Base-by-base conservation (phyloP, 2,888 invertebrate species). In the Sepioteuthis lessoniana region DNA sequence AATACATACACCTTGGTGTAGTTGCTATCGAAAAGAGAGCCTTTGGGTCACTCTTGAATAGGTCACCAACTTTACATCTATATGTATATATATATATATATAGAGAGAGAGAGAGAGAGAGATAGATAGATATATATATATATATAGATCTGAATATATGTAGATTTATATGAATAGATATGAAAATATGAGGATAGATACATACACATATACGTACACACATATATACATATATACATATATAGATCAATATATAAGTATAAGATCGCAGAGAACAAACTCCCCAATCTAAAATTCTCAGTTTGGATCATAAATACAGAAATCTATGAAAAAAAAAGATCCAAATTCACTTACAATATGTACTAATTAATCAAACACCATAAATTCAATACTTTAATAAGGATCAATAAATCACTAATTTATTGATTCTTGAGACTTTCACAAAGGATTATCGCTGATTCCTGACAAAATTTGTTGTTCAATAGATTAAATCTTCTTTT, bases 331-430 rank as follows among this genome's bases (percentile, higher is more conserved):
- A 0, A n/a, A 19, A n/a, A 76, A 10, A n/a, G n/a, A n/a, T 1
- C 16, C 4, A 13, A 35, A 76, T 76, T 35, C n/a, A 76, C 76
- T 16, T 4, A n/a, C 76, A 55, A 55, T 5, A 13, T n/a, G 4
- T n/a, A 76, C 4, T 76, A 13, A n/a, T 76, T 76, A 0, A 35
- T 76, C 35, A 76, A 76, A 76, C 76, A 76, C 31, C n/a, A 16
- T 76, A 76, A n/a, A 76, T 76, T 76, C 76, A 76, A 76, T 76
- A n/a, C n/a, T 25, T 76, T 76, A 13, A 76, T 76, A 76, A 76
- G n/a, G n/a, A 76, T n/a, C 76, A 76, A 76, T 76, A 76, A 76
- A 76, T 76, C 76, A 76, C n/a, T n/a, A n/a, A 76, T n/a, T 76
- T 76, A 8, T 76, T 76, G 16, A 76, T 76, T 76, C 42, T 76